Conservation (phyloP, 2,888 invertebrate genomes). For the Podotricha telesiphe region DNA sequence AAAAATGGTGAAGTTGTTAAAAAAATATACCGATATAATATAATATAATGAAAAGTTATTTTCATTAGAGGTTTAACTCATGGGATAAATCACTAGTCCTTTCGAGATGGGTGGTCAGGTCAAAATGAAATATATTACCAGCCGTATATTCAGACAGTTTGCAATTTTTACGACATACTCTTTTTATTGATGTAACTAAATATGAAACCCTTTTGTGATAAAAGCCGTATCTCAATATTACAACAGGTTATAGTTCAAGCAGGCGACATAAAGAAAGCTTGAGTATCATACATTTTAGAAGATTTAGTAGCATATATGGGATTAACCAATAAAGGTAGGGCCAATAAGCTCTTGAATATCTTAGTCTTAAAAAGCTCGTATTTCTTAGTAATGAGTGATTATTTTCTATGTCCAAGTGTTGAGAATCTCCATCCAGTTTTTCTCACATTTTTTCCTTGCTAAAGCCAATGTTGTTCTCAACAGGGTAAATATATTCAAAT, state of each 20-base stretch:
- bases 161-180: constrained; percentile 74
- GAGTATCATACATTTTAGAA: constrained; percentile 74
- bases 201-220: constrained; percentile 70
- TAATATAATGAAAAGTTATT: constrained; percentile 8
- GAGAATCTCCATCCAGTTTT: no score
- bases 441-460: no score
- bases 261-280: constrained; percentile 61
- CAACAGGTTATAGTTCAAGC: constrained; percentile 80
- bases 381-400: no score
- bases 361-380: not conserved
- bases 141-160: constrained; percentile 65
- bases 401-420: no score
- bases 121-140: constrained; percentile 23
- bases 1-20: no score
- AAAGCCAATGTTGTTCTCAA: no score
- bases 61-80: constrained; percentile 3
- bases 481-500: no score
- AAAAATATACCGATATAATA: not conserved
- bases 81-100: constrained; percentile 17
- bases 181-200: constrained; percentile 71
- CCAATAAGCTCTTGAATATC: constrained; percentile 51
- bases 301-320: constrained; percentile 79
- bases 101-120: constrained; percentile 22
- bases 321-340: constrained; percentile 67
- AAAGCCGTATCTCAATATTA: constrained; percentile 79